Conservation (phyloP, 2,113 vertebrate species). For the Nerophis lumbriciformis region DNA sequence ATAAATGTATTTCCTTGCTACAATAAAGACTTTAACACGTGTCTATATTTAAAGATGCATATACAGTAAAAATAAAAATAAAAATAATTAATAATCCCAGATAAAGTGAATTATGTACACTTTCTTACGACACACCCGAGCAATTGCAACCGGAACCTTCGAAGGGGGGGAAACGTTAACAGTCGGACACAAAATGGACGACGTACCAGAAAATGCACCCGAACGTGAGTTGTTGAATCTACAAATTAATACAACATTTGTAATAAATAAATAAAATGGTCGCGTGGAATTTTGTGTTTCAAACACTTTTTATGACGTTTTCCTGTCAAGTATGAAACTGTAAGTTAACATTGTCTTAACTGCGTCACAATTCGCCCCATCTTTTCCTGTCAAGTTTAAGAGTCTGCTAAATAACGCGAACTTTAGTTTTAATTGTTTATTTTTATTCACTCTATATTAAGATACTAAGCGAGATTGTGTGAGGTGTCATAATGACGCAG, state of each 20-base stretch:
- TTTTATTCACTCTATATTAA: background rate
- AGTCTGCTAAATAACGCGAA: background rate
- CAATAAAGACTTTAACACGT: no score
- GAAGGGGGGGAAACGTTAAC: conserved; percentile 19
- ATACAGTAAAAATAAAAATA: background rate
- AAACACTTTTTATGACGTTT: background rate
- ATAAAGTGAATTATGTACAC: background rate
- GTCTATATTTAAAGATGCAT: no score
- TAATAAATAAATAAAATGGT: background rate
- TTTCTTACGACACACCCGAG: background rate
- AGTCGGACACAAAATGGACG: conserved; percentile 47
- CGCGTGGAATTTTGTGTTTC: background rate
- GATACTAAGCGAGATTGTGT: background rate
- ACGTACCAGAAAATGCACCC: conserved; percentile 45
- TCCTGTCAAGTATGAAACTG: no score
- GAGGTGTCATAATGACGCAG: conserved; percentile 20
- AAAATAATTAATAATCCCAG: background rate
- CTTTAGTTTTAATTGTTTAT: no score
- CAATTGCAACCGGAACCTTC: conserved; percentile 57
- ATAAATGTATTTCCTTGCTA: no score
- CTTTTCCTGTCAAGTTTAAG: background rate
- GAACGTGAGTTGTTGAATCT: conserved; percentile 43
- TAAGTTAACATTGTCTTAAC: background rate
- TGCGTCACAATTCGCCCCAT: background rate
- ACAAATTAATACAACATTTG: background rate